These are phyloP conservation scores for Pagrus major DNA, from an alignment of 2,113 vertebrate genomes.

Conservation along the genomic window DNA sequence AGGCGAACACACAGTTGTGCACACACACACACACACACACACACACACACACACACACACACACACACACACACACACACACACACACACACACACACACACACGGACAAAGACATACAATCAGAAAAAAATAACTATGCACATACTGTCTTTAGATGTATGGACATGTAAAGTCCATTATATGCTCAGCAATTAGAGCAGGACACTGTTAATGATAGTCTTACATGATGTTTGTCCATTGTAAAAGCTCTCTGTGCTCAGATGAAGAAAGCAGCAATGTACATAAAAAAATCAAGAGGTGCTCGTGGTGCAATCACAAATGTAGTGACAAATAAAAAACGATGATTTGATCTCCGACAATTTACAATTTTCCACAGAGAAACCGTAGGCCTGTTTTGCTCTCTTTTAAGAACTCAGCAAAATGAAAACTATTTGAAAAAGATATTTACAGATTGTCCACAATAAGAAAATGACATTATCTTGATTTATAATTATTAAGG, in stretches of 20 bases:
- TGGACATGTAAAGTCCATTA: constrained; percentile 22
- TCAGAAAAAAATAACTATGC: constrained; percentile 40
- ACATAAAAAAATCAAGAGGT: no score
- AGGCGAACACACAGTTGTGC: constrained; percentile 62
- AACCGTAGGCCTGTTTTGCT: background rate
- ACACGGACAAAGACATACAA: constrained; percentile 31
- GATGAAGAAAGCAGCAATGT: background rate
- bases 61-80: constrained; percentile 18
- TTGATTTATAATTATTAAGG: constrained; percentile 4
- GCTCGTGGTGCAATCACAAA: no score
- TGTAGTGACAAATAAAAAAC: background rate
- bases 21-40: constrained; percentile 13
- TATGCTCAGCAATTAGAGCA: constrained; percentile 24
- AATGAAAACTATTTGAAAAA: background rate
- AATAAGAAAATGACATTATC: background rate
- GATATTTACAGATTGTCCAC: background rate
- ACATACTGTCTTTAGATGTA: constrained; percentile 12
- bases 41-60: background rate
- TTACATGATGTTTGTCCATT: constrained; percentile 20
- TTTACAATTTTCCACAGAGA: background rate
- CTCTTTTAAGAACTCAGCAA: background rate
- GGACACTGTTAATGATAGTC: background rate
- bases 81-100: background rate
- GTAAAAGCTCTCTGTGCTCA: background rate
- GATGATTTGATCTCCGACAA: background rate